Conservation (phyloP, 2,797 vertebrate species). For the Mormyrops attenuatus region DNA sequence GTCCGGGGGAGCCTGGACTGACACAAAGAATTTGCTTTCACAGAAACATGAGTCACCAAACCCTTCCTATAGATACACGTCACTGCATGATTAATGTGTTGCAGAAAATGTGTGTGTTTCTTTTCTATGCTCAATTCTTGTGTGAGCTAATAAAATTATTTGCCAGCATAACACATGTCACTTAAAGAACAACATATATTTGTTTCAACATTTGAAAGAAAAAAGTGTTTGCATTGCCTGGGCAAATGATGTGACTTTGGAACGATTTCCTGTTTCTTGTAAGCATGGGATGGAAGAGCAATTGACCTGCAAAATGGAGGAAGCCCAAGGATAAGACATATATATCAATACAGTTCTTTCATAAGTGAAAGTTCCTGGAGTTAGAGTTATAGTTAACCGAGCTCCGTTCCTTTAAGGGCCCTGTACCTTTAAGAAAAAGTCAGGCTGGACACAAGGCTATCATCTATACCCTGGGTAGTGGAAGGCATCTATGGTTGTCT, state of each 20-base stretch:
- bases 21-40: neutral
- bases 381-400: neutral
- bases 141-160: neutral
- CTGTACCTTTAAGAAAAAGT: conserved; percentile 50
- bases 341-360: neutral
- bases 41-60: neutral
- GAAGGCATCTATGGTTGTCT: conserved; percentile 12
- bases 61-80: neutral
- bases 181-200: neutral
- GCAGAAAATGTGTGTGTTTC: neutral
- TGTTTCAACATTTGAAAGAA: neutral
- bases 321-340: neutral
- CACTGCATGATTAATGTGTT: neutral
- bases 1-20: neutral
- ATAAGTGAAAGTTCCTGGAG: neutral
- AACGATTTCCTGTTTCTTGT: neutral
- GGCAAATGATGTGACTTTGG: neutral
- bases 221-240: neutral
- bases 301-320: neutral
- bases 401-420: neutral
- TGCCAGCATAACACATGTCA: neutral
- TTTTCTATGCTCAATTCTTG: neutral
- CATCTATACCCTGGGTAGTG: conserved; percentile 59
- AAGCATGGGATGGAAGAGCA: neutral
- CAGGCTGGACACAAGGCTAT: conserved; percentile 51